Percentiles rank a stretch among this genome's conserved stretches.
Conservation (phyloP, 2,113 vertebrate species). For the Herpetotheres cachinnans region DNA sequence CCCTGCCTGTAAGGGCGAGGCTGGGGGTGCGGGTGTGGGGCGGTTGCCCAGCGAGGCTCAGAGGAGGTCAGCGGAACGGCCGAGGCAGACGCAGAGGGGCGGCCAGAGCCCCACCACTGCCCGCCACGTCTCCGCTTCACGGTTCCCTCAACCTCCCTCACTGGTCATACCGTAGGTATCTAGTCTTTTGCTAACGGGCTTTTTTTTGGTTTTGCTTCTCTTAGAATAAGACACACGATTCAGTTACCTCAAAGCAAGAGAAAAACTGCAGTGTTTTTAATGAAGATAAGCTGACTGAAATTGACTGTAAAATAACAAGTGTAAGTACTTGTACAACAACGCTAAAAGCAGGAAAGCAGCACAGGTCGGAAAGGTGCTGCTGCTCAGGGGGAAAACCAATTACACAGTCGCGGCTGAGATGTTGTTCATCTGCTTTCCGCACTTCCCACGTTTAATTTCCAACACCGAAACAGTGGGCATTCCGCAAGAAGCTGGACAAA, state of each 20-base stretch:
- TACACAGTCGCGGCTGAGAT: too few species aligned
- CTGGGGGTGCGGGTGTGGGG: not conserved
- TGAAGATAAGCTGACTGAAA: not conserved
- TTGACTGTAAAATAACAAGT: not conserved
- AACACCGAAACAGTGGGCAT: rapidly evolving
- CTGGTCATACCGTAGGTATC: not conserved
- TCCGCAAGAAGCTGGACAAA: not conserved
- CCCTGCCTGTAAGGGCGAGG: rapidly evolving
- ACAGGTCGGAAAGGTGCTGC: not conserved
- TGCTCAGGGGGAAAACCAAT: not conserved
- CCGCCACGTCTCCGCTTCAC: not conserved
- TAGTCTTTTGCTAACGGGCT: not conserved
- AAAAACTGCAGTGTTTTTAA: not conserved
- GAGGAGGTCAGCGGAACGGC: not conserved
- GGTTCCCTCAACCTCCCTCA: not conserved
- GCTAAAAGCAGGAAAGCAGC: not conserved
- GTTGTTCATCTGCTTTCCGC: not conserved
- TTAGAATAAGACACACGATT: not conserved
- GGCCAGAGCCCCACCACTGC: not conserved
- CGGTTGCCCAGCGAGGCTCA: not conserved
- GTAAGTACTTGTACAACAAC: not conserved
- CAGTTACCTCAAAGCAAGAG: not conserved
- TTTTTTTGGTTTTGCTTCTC: not conserved
- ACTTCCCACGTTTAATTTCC: not conserved
- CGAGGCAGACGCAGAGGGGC: not conserved